Conservation (phyloP, 2,888 invertebrate genomes). For the Scelioninae gen. 1 region DNA sequence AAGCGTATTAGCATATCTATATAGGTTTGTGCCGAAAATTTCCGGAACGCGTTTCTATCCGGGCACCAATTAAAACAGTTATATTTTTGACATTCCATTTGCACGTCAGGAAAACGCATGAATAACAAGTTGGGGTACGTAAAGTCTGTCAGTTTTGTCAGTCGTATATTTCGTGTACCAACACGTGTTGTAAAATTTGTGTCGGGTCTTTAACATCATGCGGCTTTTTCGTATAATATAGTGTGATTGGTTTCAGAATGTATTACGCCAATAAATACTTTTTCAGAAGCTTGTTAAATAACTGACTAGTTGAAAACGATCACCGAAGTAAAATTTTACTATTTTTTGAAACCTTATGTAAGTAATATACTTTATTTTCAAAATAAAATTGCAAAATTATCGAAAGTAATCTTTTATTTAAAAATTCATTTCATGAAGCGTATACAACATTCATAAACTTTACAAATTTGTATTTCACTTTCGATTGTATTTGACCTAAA, state of each 20-base stretch:
- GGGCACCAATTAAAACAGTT: slow-evolving; percentile 39
- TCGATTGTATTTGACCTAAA: too few species aligned
- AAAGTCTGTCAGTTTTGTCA: slow-evolving; percentile 54
- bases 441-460: too few species aligned
- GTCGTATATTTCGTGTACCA: slow-evolving; percentile 42
- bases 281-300: not conserved
- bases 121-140: slow-evolving; percentile 49
- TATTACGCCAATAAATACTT: slow-evolving; percentile 4
- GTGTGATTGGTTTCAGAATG: slow-evolving; percentile 27
- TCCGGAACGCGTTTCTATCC: slow-evolving; percentile 30
- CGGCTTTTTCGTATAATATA: slow-evolving; percentile 21
- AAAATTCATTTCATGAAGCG: too few species aligned
- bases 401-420: too few species aligned
- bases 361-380: too few species aligned
- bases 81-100: slow-evolving; percentile 59
- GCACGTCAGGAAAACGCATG: slow-evolving; percentile 51
- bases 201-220: slow-evolving; percentile 27
- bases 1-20: slow-evolving; percentile 20
- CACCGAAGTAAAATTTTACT: too few species aligned
- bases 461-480: too few species aligned
- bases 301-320: not conserved
- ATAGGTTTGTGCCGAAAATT: slow-evolving; percentile 7
- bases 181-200: slow-evolving; percentile 40
- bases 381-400: too few species aligned
- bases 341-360: too few species aligned